Evolutionary conservation across 1,140 invertebrate species (phyloP), one percentile per base, ranked within the genome.

Genomic region (Harlomillsia oculata): DNA sequence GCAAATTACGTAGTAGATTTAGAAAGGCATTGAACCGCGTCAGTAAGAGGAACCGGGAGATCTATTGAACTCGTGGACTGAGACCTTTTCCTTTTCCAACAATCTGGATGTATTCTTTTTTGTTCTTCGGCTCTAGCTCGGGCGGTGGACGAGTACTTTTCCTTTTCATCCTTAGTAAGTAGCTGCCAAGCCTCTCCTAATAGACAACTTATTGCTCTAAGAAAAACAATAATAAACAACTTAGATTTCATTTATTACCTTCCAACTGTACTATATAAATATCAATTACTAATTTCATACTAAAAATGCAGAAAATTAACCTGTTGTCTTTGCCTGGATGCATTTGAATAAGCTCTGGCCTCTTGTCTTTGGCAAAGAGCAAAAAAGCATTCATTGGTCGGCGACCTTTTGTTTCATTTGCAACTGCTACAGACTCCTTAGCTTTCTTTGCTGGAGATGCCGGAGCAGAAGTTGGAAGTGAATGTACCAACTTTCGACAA

Each of bases 381-480:
- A 79, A 74, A 65, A 79, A 79, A 14, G 74, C 77, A 68, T 79
- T 79, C 77, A 79, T 79, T 16, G 78, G 78, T 57, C 78, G 60
- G 23, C 63, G 53, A 20, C 63, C 63, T 41, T 62, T 65, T 23
- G 50, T 41, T 45, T 62, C 60, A 11, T 32, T 45, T 32, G 13
- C 40, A 46, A 25, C 20, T 49, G 14, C 14, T 20, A 16, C 32
- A 30, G 16, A 44, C 29, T 57, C 39, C 25, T 59, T 59, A n/a
- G 54, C 16, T 36, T 45, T 52, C 23, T 57, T 58, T 16, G 60
- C 50, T 32, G 60, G 55, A n/a, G 60, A 58, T n/a, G 37, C 34
- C 5, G 57, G 51, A 29, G 56, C 50, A 37, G 48, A 50, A 50
- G 39, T 50, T 23, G 48, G 48, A 50, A 37, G 36, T 25, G 13